Percentiles rank a stretch among this genome's conserved stretches.
Conservation (phyloP, 2,797 vertebrate genomes). For the Halcyon smyrnensis region DNA sequence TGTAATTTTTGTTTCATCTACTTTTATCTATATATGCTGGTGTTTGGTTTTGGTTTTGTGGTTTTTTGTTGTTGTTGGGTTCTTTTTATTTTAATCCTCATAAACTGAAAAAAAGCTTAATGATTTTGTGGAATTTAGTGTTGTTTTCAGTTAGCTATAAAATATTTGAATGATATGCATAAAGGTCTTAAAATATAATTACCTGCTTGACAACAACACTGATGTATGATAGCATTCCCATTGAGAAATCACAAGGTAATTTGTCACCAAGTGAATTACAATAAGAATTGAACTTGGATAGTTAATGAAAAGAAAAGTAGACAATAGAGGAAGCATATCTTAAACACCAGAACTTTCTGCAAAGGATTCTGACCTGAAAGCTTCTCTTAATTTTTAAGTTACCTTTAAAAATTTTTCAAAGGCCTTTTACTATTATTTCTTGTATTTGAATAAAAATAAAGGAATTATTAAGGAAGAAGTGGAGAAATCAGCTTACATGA, state of each 20-base stretch:
- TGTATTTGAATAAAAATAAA: neutral
- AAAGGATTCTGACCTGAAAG: neutral
- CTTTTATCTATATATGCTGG: neutral
- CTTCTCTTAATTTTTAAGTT: neutral
- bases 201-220: neutral
- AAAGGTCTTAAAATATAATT: slow-evolving; percentile 1
- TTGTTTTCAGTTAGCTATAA: slow-evolving; percentile 1
- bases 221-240: neutral
- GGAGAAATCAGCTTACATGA: neutral
- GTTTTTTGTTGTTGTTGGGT: neutral
- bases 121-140: neutral
- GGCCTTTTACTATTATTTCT: neutral
- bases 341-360: neutral
- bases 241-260: slow-evolving; percentile 37
- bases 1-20: neutral
- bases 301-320: neutral
- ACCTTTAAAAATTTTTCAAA: neutral
- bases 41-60: neutral
- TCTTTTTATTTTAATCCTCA: neutral
- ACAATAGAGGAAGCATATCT: neutral
- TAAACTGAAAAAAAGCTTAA: neutral
- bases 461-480: neutral
- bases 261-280: slow-evolving; percentile 28
- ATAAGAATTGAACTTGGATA: neutral
- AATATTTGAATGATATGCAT: neutral